phyloP scores from a whole-genome alignment of 23 tunicate genomes.

The Corella eumyota region DNA sequence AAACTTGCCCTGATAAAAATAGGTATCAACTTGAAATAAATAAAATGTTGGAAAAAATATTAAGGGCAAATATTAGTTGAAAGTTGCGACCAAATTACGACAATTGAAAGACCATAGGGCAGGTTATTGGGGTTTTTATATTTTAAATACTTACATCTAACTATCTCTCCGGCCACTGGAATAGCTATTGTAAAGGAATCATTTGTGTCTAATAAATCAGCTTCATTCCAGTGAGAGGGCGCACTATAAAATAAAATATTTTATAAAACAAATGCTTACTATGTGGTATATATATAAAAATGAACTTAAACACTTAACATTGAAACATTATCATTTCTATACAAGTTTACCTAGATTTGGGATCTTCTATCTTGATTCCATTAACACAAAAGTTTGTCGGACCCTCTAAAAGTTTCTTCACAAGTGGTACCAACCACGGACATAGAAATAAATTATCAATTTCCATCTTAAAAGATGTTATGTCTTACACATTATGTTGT shows the following conservation, averaged over 20 bases:
- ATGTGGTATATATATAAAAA: too few relatives aligned
- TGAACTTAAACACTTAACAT: too few relatives aligned
- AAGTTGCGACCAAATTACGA: too few relatives aligned
- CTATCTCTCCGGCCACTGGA: conserved; percentile 65
- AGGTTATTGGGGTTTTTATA: too few relatives aligned
- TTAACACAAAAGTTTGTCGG: conserved; percentile 55
- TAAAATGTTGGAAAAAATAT: too few relatives aligned
- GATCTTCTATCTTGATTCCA: conserved; percentile 41
- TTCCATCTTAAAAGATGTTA: conserved; percentile 37
- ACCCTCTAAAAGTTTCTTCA: conserved; percentile 25
- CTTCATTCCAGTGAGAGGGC: conserved; percentile 2
- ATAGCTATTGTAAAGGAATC: conserved; percentile 52
- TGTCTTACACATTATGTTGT: too few relatives aligned
- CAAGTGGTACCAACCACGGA: conserved; percentile 47
- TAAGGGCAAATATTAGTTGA: too few relatives aligned
- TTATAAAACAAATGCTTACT: too few relatives aligned
- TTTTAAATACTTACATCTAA: conserved; percentile 70
- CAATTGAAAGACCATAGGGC: too few relatives aligned
- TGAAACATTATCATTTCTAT: too few relatives aligned
- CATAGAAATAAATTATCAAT: conserved; percentile 17
- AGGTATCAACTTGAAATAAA: not conserved
- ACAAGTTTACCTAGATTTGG: conserved; percentile 1
- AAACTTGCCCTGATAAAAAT: conserved; percentile 45
- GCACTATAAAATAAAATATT: conserved; percentile 10
- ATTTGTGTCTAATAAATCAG: conserved; percentile 5